Conservation (phyloP, 2,113 vertebrate genomes). For the Rhinopomastus cyanomelas region DNA sequence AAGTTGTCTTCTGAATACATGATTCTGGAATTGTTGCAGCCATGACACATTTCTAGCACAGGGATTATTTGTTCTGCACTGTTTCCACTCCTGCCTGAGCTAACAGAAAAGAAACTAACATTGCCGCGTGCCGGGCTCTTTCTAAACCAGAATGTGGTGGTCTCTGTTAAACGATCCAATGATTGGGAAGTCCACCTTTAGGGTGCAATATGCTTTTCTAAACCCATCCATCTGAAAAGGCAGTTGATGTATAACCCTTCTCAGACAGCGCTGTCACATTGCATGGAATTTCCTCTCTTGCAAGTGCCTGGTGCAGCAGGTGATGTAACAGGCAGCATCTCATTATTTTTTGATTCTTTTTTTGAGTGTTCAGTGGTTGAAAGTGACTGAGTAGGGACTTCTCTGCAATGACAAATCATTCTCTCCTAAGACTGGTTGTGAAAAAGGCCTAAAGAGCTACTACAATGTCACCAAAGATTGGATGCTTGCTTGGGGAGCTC, state of each 20-base stretch:
- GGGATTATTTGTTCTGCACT: background rate
- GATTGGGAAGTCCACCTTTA: conserved; percentile 6
- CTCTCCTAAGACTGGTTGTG: background rate
- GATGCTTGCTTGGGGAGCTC: background rate
- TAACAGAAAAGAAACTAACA: background rate
- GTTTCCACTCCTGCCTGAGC: background rate
- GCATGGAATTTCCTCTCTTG: background rate
- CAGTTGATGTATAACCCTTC: background rate
- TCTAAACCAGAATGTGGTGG: background rate
- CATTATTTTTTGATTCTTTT: background rate
- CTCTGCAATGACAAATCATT: background rate
- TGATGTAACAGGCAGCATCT: background rate
- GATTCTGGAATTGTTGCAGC: background rate
- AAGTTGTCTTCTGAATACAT: conserved; percentile 55
- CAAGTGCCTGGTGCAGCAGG: background rate
- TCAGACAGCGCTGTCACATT: background rate
- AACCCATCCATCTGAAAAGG: background rate
- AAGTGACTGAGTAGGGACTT: background rate
- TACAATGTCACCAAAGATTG: background rate
- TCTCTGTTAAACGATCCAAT: background rate
- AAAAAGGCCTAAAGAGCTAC: background rate
- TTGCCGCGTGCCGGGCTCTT: background rate
- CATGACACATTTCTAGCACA: background rate
- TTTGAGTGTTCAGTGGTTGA: background rate
- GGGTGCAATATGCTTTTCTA: background rate